Conservation (phyloP, 2,797 vertebrate genomes). For the Simalia tracyae region DNA sequence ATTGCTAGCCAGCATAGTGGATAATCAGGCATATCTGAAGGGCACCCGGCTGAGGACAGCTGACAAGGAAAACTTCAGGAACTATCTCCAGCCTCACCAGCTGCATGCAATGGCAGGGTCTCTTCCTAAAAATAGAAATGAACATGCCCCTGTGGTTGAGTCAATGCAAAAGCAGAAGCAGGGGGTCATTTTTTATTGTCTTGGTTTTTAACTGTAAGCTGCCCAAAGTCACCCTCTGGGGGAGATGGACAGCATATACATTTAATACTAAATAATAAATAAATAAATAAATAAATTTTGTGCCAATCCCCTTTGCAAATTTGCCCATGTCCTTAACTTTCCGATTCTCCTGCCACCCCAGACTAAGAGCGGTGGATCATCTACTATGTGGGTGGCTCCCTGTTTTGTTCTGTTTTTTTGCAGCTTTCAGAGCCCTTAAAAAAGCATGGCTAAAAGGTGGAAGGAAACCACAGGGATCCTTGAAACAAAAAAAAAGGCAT, state of each 20-base stretch:
- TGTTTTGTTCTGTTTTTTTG: not conserved
- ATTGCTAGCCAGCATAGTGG: not conserved
- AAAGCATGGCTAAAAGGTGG: not conserved
- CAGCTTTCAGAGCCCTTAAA: not conserved
- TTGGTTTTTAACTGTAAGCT: no score
- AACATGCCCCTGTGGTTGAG: not conserved
- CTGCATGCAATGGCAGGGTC: not conserved
- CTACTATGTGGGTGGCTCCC: not conserved
- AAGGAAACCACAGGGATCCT: not conserved
- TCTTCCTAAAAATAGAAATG: not conserved
- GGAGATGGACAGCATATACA: no score
- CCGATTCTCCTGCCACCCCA: not conserved
- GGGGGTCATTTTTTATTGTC: not conserved
- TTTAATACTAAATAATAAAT: no score
- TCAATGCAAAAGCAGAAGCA: not conserved
- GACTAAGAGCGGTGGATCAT: not conserved
- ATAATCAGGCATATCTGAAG: not conserved
- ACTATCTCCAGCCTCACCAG: no score
- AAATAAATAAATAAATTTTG: not conserved
- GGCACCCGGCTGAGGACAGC: not conserved
- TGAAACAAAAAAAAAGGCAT: not conserved
- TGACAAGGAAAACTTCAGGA: not conserved
- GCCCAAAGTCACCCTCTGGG: no score
- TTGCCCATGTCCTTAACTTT: not conserved
- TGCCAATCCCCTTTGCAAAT: not conserved